Evolutionary conservation across 2,797 vertebrate genomes (phyloP).

Genomic region (Corythornis leucogaster): DNA sequence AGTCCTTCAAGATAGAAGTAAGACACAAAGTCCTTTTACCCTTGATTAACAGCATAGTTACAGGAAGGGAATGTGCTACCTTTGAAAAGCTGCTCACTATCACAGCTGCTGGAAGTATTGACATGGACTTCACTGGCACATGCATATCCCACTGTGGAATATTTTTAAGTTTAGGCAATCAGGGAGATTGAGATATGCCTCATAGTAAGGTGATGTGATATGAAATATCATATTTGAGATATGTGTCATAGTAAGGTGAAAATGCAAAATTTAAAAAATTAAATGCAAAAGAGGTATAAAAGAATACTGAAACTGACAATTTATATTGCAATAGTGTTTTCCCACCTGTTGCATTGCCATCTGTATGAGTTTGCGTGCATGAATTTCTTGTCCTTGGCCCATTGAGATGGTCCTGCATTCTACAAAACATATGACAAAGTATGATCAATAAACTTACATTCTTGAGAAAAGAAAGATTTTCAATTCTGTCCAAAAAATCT

Average conservation of each 20-base stretch:
- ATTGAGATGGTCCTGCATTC: constrained; percentile 85
- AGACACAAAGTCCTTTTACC: not conserved
- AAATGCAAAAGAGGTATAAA: not conserved
- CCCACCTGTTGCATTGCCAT: constrained; percentile 82
- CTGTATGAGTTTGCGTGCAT: constrained; percentile 84
- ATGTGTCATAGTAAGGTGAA: not conserved
- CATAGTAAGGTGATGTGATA: not conserved
- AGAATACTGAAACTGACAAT: not conserved
- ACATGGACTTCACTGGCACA: not conserved
- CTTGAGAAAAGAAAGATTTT: not conserved
- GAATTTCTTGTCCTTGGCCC: constrained; percentile 89
- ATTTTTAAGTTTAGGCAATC: not conserved
- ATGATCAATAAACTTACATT: not conserved
- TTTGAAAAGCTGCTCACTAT: not conserved
- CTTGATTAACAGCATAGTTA: not conserved
- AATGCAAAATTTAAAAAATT: not conserved
- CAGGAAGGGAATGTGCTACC: not conserved
- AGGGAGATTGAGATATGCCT: not conserved
- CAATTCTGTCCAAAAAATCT: not conserved
- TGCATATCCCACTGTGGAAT: not conserved
- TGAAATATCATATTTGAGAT: not conserved
- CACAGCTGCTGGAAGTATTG: not conserved
- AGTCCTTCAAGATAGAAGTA: not conserved
- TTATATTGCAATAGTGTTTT: not conserved
- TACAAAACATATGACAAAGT: constrained; percentile 48